Percentiles rank a stretch among this genome's conserved stretches.
These are phyloP conservation scores for Holacanthella duospinosa DNA, from an alignment of 2,888 invertebrate species.

Conservation along the genomic window DNA sequence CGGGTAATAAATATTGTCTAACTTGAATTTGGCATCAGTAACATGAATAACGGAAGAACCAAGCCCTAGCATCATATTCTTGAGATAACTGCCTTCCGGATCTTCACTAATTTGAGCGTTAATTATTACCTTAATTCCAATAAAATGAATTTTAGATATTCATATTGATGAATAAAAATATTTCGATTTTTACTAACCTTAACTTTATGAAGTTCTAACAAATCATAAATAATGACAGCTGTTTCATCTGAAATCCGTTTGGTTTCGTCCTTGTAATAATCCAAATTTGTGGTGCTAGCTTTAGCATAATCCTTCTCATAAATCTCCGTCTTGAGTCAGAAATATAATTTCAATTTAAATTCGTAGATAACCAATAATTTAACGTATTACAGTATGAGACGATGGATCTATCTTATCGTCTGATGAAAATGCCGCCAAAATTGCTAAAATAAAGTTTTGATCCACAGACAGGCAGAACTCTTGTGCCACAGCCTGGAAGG, in stretches of 20 bases:
- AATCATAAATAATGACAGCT: not conserved
- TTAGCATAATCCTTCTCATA: not conserved
- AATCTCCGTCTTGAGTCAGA: not conserved
- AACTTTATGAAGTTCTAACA: not conserved
- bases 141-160: no score
- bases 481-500: not conserved
- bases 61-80: not conserved
- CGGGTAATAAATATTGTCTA: no score
- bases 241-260: not conserved
- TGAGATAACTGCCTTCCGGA: not conserved
- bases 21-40: no score
- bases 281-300: not conserved
- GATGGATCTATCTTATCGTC: not conserved
- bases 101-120: no score
- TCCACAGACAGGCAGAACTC: constrained; percentile 1
- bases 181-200: not conserved
- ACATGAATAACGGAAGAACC: not conserved
- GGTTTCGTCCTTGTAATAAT: not conserved
- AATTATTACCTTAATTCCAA: no score
- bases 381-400: not conserved
- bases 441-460: not conserved
- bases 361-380: not conserved
- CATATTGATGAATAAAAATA: no score
- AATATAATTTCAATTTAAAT: not conserved
- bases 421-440: not conserved